Evolutionary conservation across 2,797 vertebrate species (phyloP).

Genomic region (Chiroxiphia lanceolata): DNA sequence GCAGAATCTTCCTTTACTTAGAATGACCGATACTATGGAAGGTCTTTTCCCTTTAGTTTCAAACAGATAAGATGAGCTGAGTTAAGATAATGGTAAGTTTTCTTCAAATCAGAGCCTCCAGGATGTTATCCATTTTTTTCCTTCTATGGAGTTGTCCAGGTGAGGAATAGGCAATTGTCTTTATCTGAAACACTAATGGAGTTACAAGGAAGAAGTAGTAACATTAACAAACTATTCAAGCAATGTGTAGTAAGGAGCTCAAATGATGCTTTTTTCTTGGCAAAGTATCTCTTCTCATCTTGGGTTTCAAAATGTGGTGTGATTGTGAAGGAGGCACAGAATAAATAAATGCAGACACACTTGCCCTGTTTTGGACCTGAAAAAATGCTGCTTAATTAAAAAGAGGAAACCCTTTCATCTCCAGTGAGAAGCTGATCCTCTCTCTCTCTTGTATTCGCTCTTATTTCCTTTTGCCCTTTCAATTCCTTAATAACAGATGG

Average conservation of each 20-base stretch:
- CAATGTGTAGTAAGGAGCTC: not conserved
- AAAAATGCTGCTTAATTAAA: constrained; percentile 15
- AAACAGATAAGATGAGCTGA: not conserved
- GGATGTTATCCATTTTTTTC: not conserved
- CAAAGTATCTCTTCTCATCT: not conserved
- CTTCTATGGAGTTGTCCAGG: not conserved
- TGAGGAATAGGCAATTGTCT: not conserved
- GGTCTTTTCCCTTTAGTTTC: not conserved
- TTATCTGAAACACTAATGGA: not conserved
- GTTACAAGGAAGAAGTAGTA: not conserved
- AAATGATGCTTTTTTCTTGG: not conserved
- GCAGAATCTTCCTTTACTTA: not conserved
- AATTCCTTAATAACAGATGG: not conserved
- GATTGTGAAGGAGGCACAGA: not conserved
- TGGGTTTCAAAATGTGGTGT: not conserved
- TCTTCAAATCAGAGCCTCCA: not conserved
- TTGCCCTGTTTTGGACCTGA: not conserved
- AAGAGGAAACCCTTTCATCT: not conserved
- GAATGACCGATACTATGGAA: not conserved
- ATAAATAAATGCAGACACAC: not conserved
- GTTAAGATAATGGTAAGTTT: not conserved
- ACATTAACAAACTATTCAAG: not conserved
- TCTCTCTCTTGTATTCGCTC: not conserved
- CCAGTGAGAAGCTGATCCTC: not conserved
- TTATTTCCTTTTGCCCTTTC: not conserved